These are phyloP conservation scores for Nematostella vectensis DNA, from an alignment of 92 coral and sea anemone genomes.

Conservation along the genomic window DNA sequence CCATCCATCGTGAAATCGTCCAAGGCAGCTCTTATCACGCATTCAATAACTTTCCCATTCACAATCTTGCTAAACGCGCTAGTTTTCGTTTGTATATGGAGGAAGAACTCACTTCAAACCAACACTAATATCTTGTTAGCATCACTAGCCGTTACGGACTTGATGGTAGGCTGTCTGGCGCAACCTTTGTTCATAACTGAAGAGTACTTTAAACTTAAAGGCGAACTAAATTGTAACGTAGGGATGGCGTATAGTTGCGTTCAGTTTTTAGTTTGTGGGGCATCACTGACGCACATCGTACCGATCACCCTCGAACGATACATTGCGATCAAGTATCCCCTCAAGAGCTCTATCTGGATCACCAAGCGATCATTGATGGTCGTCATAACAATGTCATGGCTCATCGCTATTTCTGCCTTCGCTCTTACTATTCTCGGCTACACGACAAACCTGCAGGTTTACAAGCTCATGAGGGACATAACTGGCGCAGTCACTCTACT, in stretches of 20 bases:
- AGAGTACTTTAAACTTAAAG: neutral
- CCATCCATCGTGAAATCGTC: neutral
- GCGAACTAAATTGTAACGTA: neutral
- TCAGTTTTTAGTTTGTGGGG: neutral
- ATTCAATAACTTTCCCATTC: conserved; percentile 1
- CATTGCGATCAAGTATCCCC: neutral
- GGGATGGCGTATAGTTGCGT: neutral
- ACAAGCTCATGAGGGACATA: no score
- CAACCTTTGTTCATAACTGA: conserved; percentile 1
- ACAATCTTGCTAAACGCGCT: conserved; percentile 9
- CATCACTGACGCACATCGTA: neutral
- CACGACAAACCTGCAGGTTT: no score
- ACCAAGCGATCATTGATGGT: neutral
- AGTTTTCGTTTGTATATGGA: neutral
- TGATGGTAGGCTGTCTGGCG: neutral
- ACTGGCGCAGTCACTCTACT: no score
- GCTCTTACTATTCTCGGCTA: no score
- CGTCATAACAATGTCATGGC: neutral
- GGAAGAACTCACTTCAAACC: neutral
- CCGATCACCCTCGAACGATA: neutral
- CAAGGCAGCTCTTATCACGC: neutral
- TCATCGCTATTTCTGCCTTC: no score
- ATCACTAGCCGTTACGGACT: conserved; percentile 13
- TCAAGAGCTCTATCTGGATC: neutral
- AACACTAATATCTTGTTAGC: conserved; percentile 7